phyloP scores from a whole-genome alignment of 2,888 invertebrate species.

The Troides helena region DNA sequence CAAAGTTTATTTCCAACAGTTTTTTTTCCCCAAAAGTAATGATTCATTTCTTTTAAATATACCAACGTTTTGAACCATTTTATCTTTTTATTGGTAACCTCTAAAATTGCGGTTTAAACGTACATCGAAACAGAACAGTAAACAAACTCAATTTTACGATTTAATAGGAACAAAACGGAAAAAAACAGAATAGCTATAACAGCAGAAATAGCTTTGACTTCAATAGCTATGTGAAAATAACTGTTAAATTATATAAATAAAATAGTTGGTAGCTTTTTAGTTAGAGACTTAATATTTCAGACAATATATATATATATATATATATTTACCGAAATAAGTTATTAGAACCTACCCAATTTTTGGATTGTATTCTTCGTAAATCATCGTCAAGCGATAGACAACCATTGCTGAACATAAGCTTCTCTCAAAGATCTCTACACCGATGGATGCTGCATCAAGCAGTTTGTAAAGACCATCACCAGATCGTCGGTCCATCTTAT shows the following conservation, averaged over 20 bases:
- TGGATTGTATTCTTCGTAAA: too few relatives aligned
- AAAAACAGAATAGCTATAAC: not conserved
- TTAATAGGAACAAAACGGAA: not conserved
- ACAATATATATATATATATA: too few relatives aligned
- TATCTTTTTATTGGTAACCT: not conserved
- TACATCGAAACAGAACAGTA: not conserved
- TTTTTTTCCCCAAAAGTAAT: not conserved
- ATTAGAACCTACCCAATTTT: too few relatives aligned
- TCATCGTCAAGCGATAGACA: too few relatives aligned
- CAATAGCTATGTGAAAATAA: not conserved
- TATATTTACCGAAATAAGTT: too few relatives aligned
- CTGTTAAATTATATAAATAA: not conserved
- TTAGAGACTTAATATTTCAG: too few relatives aligned
- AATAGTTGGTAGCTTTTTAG: too few relatives aligned
- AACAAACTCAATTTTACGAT: constrained; percentile 5
- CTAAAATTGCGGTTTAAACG: constrained; percentile 1
- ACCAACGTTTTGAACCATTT: not conserved
- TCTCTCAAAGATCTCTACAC: too few relatives aligned
- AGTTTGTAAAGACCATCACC: too few relatives aligned
- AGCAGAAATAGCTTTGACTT: not conserved
- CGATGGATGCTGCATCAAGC: too few relatives aligned
- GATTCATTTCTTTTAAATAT: not conserved
- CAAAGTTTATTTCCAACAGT: not conserved
- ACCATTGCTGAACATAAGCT: too few relatives aligned
- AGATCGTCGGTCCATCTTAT: too few relatives aligned